Evolutionary conservation across 2,797 vertebrate species (phyloP), one percentile per base, ranked within the genome.

Genomic region (Fratercula arctica): DNA sequence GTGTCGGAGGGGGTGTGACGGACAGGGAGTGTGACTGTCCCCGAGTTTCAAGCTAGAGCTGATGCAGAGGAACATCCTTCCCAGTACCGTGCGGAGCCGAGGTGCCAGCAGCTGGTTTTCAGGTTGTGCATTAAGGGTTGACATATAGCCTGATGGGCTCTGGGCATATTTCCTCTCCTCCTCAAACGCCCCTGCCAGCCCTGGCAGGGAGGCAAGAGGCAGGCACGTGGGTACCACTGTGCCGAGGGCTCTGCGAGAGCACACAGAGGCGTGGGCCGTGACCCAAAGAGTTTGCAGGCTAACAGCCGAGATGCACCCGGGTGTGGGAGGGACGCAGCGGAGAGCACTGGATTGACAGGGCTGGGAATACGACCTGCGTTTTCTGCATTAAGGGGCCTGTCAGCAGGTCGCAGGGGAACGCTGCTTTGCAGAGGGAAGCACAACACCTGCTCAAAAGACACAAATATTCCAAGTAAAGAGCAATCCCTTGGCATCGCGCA

Each of bases 381-480:
- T 67, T 76, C 70, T 94, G 90, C 87, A 76, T 73, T 79, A 92
- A 93, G 91, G 67, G 91, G 43, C 54, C 93, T 95, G 89, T 92
- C 95, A 94, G 66, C 74, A 23, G 77, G 61, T 74, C 48, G 0
- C 17, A 0, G 35, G 94, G 91, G 91, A 94, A 48, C 1, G 24
- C 57, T 75, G 84, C 74, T 95, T 78, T 90, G 80, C 84, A 66
- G 89, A 66, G 50, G 74, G 84, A 93, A 87, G 87, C 50, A 66
- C 77, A 96, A 63, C 89, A 95, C 79, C 83, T 94, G 90, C 90
- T 88, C 92, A 57, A 43, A 78, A 94, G 59, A 81, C 86, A 91
- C 73, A 91, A 73, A 91, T 78, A 94, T 72, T 87, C 79, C 57
- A 91, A 88, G 66, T 46, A 85, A 90, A 89, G 83, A 50, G 61